A percentile compares a stretch with the other conserved stretches of the same genome.
These are phyloP conservation scores for Megaceryle alcyon DNA, from an alignment of 2,797 vertebrate genomes.

Conservation along the genomic window DNA sequence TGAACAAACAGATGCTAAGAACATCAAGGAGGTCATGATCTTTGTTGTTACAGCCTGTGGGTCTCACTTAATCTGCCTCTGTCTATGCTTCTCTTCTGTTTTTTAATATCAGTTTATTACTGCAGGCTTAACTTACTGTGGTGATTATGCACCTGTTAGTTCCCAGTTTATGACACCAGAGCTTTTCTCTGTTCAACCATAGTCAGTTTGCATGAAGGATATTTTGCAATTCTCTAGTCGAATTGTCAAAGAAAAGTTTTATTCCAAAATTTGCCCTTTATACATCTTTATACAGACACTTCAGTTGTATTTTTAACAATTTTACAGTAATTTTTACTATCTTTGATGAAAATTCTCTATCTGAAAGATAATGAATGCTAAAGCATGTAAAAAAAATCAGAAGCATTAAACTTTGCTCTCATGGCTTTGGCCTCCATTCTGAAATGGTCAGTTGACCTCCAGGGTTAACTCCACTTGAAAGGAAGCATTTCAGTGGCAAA, in stretches of 20 bases:
- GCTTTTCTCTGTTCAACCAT: not conserved
- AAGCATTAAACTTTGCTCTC: not conserved
- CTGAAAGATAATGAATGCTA: not conserved
- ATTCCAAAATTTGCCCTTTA: not conserved
- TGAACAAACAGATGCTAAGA: not conserved
- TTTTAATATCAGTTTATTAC: not conserved
- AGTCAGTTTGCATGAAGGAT: not conserved
- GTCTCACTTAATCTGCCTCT: not conserved
- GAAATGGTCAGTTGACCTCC: not conserved
- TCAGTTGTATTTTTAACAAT: not conserved
- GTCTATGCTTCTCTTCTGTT: not conserved
- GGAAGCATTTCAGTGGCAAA: not conserved
- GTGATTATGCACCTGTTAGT: not conserved
- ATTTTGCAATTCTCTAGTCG: not conserved
- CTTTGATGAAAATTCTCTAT: not conserved
- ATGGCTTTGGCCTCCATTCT: not conserved
- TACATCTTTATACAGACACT: not conserved
- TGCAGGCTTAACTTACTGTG: not conserved
- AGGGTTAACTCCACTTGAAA: not conserved
- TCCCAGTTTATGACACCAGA: not conserved
- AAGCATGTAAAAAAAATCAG: not conserved
- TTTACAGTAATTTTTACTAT: not conserved
- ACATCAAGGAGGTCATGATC: not conserved
- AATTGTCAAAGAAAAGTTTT: not conserved
- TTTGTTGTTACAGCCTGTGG: not conserved